phyloP scores from a whole-genome alignment of 2,888 invertebrate genomes.

The Synanthedon formicaeformis region DNA sequence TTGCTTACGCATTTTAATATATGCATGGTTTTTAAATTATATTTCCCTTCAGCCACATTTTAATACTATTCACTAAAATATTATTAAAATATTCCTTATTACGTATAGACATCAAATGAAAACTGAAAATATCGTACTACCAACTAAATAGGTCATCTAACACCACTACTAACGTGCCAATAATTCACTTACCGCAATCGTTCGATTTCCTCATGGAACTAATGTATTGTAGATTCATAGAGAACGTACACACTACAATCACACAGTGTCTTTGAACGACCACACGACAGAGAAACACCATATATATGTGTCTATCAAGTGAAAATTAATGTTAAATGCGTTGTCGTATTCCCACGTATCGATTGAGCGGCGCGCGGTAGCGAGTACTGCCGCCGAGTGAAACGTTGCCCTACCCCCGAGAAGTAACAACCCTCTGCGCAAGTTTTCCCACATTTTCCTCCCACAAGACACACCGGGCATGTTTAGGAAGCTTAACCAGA shows the following conservation, averaged over 20 bases:
- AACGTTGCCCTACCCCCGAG: constrained; percentile 29
- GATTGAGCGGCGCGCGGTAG: constrained; percentile 51
- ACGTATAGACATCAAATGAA: too few relatives aligned
- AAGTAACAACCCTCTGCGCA: constrained; percentile 37
- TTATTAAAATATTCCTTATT: too few relatives aligned
- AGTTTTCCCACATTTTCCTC: constrained; percentile 63
- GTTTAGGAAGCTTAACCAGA: not conserved
- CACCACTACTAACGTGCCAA: constrained; percentile 36
- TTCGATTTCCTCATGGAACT: constrained; percentile 44
- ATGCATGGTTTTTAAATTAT: too few relatives aligned
- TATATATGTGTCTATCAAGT: constrained; percentile 10
- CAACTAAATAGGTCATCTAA: constrained; percentile 52
- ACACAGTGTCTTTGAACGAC: not conserved
- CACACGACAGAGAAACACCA: constrained; percentile 7
- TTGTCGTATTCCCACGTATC: constrained; percentile 13
- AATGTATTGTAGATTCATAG: too few relatives aligned
- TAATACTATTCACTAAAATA: too few relatives aligned
- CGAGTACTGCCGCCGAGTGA: constrained; percentile 46
- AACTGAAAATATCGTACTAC: constrained; percentile 7
- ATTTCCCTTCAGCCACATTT: too few relatives aligned
- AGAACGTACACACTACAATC: not conserved
- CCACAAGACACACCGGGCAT: constrained; percentile 13
- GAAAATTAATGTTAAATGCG: constrained; percentile 20
- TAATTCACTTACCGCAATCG: constrained; percentile 54
- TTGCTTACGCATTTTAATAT: too few relatives aligned